A percentile compares a stretch with the other conserved stretches of the same genome.
Conservation (phyloP, 2,888 invertebrate genomes). For the Hyalella azteca region DNA sequence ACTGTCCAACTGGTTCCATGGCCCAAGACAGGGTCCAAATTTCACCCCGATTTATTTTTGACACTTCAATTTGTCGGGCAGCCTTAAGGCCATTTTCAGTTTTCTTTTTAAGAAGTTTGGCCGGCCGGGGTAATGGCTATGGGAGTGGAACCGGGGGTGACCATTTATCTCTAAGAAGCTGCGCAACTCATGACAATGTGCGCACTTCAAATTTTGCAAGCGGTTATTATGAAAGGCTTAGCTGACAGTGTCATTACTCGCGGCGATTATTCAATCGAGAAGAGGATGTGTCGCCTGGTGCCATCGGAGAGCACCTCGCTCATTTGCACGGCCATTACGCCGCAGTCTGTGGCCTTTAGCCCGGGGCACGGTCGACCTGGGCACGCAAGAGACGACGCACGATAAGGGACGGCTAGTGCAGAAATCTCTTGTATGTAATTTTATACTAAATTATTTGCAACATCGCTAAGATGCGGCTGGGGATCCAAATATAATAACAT, state of each 20-base stretch:
- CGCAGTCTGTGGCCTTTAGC: slow-evolving; percentile 19
- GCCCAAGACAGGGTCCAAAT: not conserved
- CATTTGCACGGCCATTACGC: slow-evolving; percentile 25
- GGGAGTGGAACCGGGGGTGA: not conserved
- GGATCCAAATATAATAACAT: too few species aligned
- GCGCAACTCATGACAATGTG: slow-evolving; percentile 28
- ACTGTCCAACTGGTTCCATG: not conserved
- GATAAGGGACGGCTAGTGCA: too few species aligned
- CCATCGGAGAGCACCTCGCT: slow-evolving; percentile 26
- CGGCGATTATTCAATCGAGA: slow-evolving; percentile 19
- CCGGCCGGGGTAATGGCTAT: not conserved
- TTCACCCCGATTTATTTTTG: not conserved
- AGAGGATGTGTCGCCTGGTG: slow-evolving; percentile 25
- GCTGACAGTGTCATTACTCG: slow-evolving; percentile 36
- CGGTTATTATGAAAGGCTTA: slow-evolving; percentile 24
- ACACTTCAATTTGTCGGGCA: not conserved
- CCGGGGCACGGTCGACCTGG: not conserved
- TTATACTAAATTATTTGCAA: too few species aligned
- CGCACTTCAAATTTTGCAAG: slow-evolving; percentile 31
- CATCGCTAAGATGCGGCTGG: too few species aligned
- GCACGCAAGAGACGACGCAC: too few species aligned
- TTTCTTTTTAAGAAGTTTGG: not conserved
- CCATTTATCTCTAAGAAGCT: slow-evolving; percentile 29
- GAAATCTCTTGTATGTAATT: too few species aligned
- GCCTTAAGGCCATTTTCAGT: not conserved